A percentile compares a stretch with the other conserved stretches of the same genome.
Conservation (phyloP, 2,797 vertebrate genomes). For the Cirrhinus mrigala region DNA sequence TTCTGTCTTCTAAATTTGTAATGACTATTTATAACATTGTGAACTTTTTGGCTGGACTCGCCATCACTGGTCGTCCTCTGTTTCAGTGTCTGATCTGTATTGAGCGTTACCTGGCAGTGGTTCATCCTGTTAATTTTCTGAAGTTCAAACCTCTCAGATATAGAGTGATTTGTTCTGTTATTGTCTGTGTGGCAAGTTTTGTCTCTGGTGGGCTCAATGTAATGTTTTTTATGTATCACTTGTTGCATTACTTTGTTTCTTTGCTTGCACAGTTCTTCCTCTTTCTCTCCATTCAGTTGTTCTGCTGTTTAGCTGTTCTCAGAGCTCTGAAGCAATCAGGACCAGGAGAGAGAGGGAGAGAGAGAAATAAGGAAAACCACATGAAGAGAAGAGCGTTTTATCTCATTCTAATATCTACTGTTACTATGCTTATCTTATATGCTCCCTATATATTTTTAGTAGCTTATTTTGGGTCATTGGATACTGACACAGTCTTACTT, state of each 20-base stretch:
- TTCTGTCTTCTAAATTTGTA: slow-evolving; percentile 2
- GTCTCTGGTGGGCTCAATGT: not conserved
- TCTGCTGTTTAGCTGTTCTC: not conserved
- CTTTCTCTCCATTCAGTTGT: too few relatives aligned
- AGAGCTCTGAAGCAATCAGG: slow-evolving; percentile 50
- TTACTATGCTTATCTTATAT: not conserved
- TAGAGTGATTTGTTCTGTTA: slow-evolving; percentile 41
- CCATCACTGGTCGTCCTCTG: slow-evolving; percentile 15
- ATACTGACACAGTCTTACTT: not conserved
- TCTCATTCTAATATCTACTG: slow-evolving; percentile 40
- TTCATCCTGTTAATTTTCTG: slow-evolving; percentile 49
- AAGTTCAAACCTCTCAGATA: slow-evolving; percentile 47
- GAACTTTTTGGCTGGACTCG: not conserved
- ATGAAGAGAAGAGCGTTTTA: slow-evolving; percentile 66
- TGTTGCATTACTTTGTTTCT: too few relatives aligned
- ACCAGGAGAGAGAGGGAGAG: slow-evolving; percentile 40
- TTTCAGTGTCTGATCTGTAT: slow-evolving; percentile 42
- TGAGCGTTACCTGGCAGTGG: slow-evolving; percentile 49
- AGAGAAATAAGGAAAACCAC: slow-evolving; percentile 60
- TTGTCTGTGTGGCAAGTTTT: slow-evolving; percentile 24
- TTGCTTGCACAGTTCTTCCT: too few relatives aligned
- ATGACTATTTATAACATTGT: not conserved
- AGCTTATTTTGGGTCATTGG: not conserved
- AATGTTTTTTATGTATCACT: too few relatives aligned
- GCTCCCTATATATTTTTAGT: not conserved